These are phyloP conservation scores for Pomatostomus ruficeps DNA, from an alignment of 2,113 vertebrate genomes.

Conservation along the genomic window DNA sequence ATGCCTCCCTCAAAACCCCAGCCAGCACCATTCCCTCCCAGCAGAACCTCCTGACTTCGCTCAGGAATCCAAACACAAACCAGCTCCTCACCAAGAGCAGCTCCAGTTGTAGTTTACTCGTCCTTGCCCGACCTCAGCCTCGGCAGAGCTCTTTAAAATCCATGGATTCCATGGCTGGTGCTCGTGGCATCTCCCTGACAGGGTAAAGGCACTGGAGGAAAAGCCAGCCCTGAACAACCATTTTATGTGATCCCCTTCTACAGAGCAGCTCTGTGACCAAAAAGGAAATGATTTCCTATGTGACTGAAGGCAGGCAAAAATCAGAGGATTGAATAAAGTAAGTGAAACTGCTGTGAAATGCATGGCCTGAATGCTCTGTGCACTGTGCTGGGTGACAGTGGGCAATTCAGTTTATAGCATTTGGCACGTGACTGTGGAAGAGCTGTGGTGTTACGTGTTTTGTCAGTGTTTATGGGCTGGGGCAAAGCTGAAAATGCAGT, in stretches of 20 bases:
- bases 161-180: not conserved
- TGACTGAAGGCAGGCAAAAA: not conserved
- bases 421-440: not conserved
- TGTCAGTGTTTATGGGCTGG: not conserved
- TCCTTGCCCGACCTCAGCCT: not conserved
- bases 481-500: not conserved
- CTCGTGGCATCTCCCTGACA: not conserved
- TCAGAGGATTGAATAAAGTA: not conserved
- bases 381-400: not conserved
- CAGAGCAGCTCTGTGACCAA: not conserved
- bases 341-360: not conserved
- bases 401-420: not conserved
- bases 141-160: not conserved
- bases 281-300: not conserved
- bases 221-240: not conserved
- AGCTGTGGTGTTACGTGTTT: accelerated
- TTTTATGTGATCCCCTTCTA: not conserved
- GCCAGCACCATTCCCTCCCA: not conserved
- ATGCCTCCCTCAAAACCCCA: not conserved
- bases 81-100: not conserved
- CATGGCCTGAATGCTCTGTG: not conserved
- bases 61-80: not conserved
- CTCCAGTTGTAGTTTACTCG: not conserved
- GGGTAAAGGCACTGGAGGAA: not conserved
- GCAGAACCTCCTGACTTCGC: not conserved